These are phyloP conservation scores for Triplophysa yarkandensis DNA, from an alignment of 2,797 vertebrate genomes.

Conservation along the genomic window DNA sequence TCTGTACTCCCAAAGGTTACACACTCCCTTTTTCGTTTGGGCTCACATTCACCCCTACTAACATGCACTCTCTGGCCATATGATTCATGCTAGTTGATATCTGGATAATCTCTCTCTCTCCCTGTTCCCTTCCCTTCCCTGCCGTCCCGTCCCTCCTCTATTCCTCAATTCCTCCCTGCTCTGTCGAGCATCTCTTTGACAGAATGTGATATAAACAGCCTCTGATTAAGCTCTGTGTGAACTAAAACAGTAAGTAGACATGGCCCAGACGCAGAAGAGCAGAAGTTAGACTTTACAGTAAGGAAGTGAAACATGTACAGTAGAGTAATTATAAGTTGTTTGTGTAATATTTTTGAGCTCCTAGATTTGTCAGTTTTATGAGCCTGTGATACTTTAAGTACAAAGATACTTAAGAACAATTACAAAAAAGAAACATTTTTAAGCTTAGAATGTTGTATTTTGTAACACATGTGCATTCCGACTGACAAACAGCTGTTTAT, in stretches of 20 bases:
- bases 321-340: conserved; percentile 3
- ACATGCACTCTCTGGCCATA: conserved; percentile 30
- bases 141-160: conserved; percentile 14
- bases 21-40: conserved; percentile 34
- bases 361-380: not conserved
- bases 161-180: conserved; percentile 26
- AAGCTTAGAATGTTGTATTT: no score
- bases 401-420: not conserved
- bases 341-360: not conserved
- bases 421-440: no score
- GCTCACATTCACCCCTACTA: conserved; percentile 16
- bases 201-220: conserved; percentile 43
- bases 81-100: conserved; percentile 53
- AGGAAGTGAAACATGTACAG: conserved; percentile 4
- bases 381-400: not conserved
- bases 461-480: no score
- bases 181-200: conserved; percentile 46
- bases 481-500: no score
- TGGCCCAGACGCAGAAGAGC: not conserved
- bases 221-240: conserved; percentile 37
- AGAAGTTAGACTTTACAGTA: conserved; percentile 47
- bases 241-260: conserved; percentile 27
- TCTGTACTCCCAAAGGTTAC: conserved; percentile 50
- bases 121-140: conserved; percentile 14
- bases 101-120: conserved; percentile 44